Conservation (phyloP, 1,140 invertebrate genomes). For the Neelides sp. region DNA sequence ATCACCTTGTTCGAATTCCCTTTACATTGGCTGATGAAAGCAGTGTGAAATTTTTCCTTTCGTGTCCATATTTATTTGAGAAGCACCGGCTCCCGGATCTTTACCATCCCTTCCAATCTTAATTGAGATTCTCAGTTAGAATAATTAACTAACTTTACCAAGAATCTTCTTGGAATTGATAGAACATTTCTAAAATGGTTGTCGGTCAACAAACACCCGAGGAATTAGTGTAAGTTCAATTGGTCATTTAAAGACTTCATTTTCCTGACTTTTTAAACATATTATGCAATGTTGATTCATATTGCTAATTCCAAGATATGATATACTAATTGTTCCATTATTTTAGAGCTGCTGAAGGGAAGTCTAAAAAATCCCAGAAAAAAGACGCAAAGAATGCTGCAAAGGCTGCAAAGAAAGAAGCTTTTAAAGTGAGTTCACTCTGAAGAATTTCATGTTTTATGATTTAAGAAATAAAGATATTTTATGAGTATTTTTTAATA, state of each 20-base stretch:
- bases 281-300: not conserved
- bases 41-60: too few species aligned
- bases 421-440: slow-evolving; percentile 36
- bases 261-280: not conserved
- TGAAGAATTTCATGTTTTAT: slow-evolving; percentile 22
- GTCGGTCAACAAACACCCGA: not conserved
- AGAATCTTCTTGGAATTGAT: too few species aligned
- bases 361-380: slow-evolving; percentile 53
- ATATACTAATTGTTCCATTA: not conserved
- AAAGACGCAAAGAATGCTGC: slow-evolving; percentile 55
- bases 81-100: too few species aligned
- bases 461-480: slow-evolving; percentile 5
- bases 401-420: slow-evolving; percentile 51
- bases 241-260: too few species aligned
- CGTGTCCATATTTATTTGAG: too few species aligned
- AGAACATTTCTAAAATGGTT: not conserved
- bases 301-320: too few species aligned
- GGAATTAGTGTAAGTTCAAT: not conserved
- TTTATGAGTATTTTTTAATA: slow-evolving; percentile 5
- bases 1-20: too few species aligned
- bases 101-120: too few species aligned
- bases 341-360: slow-evolving; percentile 27
- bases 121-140: too few species aligned
- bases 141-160: too few species aligned
- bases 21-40: too few species aligned